Percentiles rank a stretch among this genome's conserved stretches.
These are phyloP conservation scores for Ophraella communa DNA, from an alignment of 2,888 invertebrate species.

Conservation along the genomic window DNA sequence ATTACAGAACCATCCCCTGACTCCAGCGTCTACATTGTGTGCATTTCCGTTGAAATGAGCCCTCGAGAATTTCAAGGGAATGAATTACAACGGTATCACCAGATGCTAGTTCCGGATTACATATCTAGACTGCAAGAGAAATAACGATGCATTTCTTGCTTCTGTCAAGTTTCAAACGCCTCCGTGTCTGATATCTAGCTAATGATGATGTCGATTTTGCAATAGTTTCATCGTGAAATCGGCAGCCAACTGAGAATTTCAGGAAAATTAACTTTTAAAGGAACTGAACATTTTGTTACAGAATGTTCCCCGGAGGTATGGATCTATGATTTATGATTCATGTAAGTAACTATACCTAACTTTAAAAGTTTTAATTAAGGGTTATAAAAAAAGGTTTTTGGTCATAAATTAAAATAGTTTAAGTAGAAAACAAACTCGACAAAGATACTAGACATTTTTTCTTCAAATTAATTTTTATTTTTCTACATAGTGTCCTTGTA, in stretches of 20 bases:
- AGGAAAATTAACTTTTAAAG: background rate
- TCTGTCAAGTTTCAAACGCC: constrained; percentile 2
- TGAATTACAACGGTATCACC: constrained; percentile 44
- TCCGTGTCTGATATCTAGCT: background rate
- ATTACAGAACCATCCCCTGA: background rate
- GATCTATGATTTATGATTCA: background rate
- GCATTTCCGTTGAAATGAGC: constrained; percentile 36
- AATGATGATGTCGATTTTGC: background rate
- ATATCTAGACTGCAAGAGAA: constrained; percentile 7
- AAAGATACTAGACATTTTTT: too few relatives aligned
- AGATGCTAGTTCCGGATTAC: constrained; percentile 17
- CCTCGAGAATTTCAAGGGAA: constrained; percentile 33
- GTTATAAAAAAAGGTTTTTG: too few relatives aligned
- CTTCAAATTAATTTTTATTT: too few relatives aligned
- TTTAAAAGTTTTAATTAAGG: too few relatives aligned
- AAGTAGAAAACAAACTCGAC: too few relatives aligned
- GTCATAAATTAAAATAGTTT: background rate
- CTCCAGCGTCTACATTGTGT: constrained; percentile 44
- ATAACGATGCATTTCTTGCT: constrained; percentile 8
- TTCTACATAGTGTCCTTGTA: too few relatives aligned
- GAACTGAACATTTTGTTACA: background rate
- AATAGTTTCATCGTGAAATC: background rate
- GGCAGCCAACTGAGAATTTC: background rate
- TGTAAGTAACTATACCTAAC: background rate
- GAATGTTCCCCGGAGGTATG: background rate